phyloP scores from a whole-genome alignment of 2,888 invertebrate genomes.

The Drosophila paracracens region DNA sequence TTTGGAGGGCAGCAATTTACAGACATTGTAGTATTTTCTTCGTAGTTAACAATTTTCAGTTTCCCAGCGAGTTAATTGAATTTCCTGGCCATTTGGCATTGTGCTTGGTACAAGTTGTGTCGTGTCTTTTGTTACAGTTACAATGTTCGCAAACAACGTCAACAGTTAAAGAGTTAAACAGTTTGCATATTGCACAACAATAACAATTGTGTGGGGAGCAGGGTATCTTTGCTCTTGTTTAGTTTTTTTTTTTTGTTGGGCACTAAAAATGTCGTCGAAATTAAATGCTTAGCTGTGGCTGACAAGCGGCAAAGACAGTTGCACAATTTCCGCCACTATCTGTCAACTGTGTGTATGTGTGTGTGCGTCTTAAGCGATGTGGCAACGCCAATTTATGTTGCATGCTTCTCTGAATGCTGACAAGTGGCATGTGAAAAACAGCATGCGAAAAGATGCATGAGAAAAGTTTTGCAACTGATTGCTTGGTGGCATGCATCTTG shows the following conservation, averaged over 20 bases:
- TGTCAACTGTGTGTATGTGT: slow-evolving; percentile 20
- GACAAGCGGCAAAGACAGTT: slow-evolving; percentile 69
- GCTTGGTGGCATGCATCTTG: slow-evolving; percentile 42
- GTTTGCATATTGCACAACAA: slow-evolving; percentile 71
- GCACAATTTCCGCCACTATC: slow-evolving; percentile 66
- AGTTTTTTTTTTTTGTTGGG: slow-evolving; percentile 24
- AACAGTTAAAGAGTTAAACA: slow-evolving; percentile 53
- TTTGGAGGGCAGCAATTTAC: neutral
- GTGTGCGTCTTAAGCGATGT: slow-evolving; percentile 39
- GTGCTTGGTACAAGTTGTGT: slow-evolving; percentile 50
- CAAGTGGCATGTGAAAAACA: slow-evolving; percentile 47
- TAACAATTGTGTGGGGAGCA: slow-evolving; percentile 41
- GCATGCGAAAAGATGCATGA: slow-evolving; percentile 40
- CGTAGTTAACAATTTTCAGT: slow-evolving; percentile 29
- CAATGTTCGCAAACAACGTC: slow-evolving; percentile 61
- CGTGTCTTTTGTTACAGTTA: slow-evolving; percentile 70
- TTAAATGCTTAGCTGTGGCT: slow-evolving; percentile 72
- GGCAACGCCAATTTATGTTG: slow-evolving; percentile 70
- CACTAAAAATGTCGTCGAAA: slow-evolving; percentile 76
- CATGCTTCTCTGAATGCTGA: slow-evolving; percentile 62
- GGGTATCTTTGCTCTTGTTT: slow-evolving; percentile 36
- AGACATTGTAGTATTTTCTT: slow-evolving; percentile 11
- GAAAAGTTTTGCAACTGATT: slow-evolving; percentile 50
- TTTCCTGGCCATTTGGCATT: slow-evolving; percentile 70
- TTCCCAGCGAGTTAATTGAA: slow-evolving; percentile 67